These are phyloP conservation scores for Sylvia atricapilla DNA, from an alignment of 2,113 vertebrate genomes.

Conservation along the genomic window DNA sequence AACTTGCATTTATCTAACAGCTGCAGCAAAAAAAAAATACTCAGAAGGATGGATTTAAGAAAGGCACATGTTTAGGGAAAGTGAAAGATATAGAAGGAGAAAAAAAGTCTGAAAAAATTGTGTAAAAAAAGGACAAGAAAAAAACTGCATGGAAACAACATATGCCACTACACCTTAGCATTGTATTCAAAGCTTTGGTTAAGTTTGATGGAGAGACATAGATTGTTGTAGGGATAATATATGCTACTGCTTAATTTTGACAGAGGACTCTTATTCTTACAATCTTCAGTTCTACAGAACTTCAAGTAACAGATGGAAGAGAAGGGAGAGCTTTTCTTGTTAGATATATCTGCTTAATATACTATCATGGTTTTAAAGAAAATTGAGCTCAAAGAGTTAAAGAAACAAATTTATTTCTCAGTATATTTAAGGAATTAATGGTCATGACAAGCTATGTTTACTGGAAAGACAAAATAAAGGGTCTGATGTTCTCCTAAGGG, in stretches of 20 bases:
- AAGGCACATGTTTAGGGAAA: not conserved
- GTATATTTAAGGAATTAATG: not conserved
- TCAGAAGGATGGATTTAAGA: not conserved
- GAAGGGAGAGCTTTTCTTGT: not conserved
- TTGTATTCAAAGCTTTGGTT: not conserved
- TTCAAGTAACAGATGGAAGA: not conserved
- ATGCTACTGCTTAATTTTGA: not conserved
- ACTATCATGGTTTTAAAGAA: not conserved
- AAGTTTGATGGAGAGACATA: not conserved
- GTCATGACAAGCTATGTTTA: not conserved
- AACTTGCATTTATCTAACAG: not conserved
- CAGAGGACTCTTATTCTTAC: not conserved
- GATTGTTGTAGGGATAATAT: not conserved
- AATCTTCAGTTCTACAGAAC: not conserved
- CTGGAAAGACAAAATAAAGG: not conserved
- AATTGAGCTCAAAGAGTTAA: not conserved
- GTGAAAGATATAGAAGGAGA: not conserved
- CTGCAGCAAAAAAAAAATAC: not conserved
- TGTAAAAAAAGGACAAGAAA: not conserved
- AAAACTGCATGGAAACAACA: not conserved
- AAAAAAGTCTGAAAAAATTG: accelerated
- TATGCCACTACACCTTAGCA: not conserved
- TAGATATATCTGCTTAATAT: not conserved
- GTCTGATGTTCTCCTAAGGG: not conserved
- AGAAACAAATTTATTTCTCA: not conserved